These are phyloP conservation scores for Sclerurus mexicanus DNA, from an alignment of 2,113 vertebrate species.

Conservation along the genomic window DNA sequence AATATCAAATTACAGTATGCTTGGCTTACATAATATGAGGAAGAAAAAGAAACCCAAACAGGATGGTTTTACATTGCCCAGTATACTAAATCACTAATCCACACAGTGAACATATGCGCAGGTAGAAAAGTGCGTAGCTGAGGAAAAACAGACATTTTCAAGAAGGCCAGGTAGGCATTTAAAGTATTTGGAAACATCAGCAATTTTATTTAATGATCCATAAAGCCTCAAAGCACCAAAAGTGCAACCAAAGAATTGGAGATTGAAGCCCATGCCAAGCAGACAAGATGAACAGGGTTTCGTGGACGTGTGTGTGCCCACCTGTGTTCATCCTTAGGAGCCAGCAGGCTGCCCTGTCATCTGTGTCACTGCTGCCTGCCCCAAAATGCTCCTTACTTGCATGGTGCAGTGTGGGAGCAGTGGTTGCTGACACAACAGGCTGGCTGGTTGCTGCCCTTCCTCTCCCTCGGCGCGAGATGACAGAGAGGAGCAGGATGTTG, in stretches of 20 bases:
- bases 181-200: conserved; percentile 33
- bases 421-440: background rate
- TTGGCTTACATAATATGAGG: background rate
- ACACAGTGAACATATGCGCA: background rate
- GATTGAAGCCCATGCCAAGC: background rate
- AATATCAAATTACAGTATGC: background rate
- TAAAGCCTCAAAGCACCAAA: background rate
- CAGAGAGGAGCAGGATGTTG: background rate
- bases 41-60: background rate
- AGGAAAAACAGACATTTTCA: background rate
- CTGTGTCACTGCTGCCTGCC: background rate
- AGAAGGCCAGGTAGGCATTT: conserved; percentile 32
- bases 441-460: background rate
- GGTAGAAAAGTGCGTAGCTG: conserved; percentile 19
- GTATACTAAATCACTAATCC: background rate
- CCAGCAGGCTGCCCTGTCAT: background rate
- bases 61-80: background rate
- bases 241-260: background rate
- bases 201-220: conserved; percentile 34
- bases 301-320: rapidly evolving
- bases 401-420: rapidly evolving
- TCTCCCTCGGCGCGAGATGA: rapidly evolving
- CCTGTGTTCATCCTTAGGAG: background rate
- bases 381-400: rapidly evolving
- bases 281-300: background rate